Evolutionary conservation across 1,140 invertebrate species (phyloP).

Genomic region (Calosoma granatense): DNA sequence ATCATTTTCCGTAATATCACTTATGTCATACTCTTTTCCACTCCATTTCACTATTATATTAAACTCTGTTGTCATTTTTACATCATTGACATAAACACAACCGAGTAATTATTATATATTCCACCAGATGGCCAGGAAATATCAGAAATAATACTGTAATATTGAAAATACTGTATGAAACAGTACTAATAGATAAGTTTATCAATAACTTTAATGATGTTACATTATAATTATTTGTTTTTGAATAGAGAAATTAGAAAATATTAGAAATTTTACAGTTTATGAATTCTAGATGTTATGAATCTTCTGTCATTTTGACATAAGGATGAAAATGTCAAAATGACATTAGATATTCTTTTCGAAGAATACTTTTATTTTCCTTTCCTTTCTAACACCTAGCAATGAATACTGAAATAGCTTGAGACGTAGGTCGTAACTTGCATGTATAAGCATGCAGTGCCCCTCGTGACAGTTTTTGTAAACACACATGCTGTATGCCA

Average conservation of each 20-base stretch:
- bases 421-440: neutral
- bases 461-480: conserved; percentile 3
- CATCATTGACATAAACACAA: neutral
- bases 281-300: too few relatives aligned
- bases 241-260: too few relatives aligned
- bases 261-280: too few relatives aligned
- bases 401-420: neutral
- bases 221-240: too few relatives aligned
- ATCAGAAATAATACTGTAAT: too few relatives aligned
- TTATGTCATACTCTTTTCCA: conserved; percentile 73
- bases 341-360: neutral
- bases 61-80: conserved; percentile 14
- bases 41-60: conserved; percentile 81
- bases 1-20: conserved; percentile 54
- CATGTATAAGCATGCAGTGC: neutral
- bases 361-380: too few relatives aligned
- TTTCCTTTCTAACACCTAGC: neutral
- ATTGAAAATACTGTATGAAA: too few relatives aligned
- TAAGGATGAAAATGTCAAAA: neutral
- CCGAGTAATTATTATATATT: too few relatives aligned
- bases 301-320: neutral
- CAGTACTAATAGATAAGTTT: too few relatives aligned
- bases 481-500: conserved; percentile 2
- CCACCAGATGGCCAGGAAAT: too few relatives aligned
- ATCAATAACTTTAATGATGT: too few relatives aligned